Evolutionary conservation across 2,113 vertebrate genomes (phyloP).

Genomic region (Machaerirhynchus nigripectus): DNA sequence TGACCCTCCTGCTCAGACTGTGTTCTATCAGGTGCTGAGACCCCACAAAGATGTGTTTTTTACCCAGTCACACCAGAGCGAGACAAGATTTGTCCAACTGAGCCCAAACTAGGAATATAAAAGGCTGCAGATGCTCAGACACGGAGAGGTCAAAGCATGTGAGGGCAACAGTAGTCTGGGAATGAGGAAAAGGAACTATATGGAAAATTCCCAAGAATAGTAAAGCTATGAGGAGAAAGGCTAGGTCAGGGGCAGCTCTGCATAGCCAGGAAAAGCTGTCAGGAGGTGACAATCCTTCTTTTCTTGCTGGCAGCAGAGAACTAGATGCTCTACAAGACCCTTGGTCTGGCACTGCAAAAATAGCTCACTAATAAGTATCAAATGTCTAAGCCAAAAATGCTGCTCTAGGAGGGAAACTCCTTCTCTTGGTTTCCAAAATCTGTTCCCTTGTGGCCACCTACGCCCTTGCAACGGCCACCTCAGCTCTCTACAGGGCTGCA

Average conservation of each 20-base stretch:
- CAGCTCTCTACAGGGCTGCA: neutral
- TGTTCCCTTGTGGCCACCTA: neutral
- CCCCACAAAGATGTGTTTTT: neutral
- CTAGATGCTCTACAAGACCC: neutral
- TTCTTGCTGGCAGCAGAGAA: neutral
- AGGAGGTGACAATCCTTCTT: constrained; percentile 8
- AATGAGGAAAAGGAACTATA: constrained; percentile 23
- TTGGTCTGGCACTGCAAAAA: neutral
- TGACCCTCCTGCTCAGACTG: neutral
- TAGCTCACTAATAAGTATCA: neutral
- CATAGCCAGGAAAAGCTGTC: constrained; percentile 22
- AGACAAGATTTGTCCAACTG: neutral
- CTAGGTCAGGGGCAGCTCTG: neutral
- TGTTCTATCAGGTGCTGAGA: neutral
- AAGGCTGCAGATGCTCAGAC: neutral
- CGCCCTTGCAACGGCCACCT: neutral
- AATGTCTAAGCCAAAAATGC: neutral
- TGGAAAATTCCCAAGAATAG: constrained; percentile 56
- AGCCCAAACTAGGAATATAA: constrained; percentile 4
- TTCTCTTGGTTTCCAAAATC: neutral
- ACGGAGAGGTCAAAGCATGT: neutral
- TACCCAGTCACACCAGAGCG: neutral
- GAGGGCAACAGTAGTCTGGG: constrained; percentile 6
- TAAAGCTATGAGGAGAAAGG: constrained; percentile 16
- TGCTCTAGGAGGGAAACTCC: neutral